Base-by-base conservation (phyloP, 2,888 invertebrate species). In the Hypomecis punctinalis region DNA sequence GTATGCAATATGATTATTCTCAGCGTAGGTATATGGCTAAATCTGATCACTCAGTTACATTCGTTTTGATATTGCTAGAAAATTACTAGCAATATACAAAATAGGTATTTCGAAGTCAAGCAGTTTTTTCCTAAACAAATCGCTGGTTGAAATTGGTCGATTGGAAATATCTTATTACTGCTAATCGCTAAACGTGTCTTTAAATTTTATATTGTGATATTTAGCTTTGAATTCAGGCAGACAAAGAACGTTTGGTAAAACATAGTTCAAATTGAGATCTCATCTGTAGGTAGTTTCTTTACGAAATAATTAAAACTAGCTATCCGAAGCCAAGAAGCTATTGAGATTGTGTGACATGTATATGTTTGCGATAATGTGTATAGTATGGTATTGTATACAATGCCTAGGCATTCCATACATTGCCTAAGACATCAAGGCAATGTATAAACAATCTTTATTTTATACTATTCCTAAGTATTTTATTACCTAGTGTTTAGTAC, bases 261-360 rank as follows among this genome's bases (percentile, higher is more conserved):
- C 82, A 87, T 87, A 91, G 92, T 92, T 92, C 90, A 92, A 92
- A 91, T 88, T 88, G 82, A 90, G 93, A 93, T 93, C 93, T 93
- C 93, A 93, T 85, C 85, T 80, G 84, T 91, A 91, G 86, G 83
- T 90, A 90, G 88, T 89, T 87, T 87, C 82, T 85, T 84, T 86
- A 90, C 83, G 80, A 88, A 89, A 85, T 83, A 90, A 86, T 83
- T 88, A 88, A 85, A 83, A 85, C 80, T 88, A 88, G 86, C 87
- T 87, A 88, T 85, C 84, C 81, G 86, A 91, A 91, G 91, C 91
- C 90, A 89, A 91, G 90, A 91, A 82, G 91, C 91, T 91, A 91
- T 84, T 81, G 78, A 84, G 75, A 83, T 81, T 84, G 78, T 81
- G 76, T 81, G 76, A 80, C 77, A 76, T 76, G 79, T 79, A 79